These are phyloP conservation scores for Rhagoletis pomonella DNA, from an alignment of 1,140 invertebrate species.

Conservation along the genomic window DNA sequence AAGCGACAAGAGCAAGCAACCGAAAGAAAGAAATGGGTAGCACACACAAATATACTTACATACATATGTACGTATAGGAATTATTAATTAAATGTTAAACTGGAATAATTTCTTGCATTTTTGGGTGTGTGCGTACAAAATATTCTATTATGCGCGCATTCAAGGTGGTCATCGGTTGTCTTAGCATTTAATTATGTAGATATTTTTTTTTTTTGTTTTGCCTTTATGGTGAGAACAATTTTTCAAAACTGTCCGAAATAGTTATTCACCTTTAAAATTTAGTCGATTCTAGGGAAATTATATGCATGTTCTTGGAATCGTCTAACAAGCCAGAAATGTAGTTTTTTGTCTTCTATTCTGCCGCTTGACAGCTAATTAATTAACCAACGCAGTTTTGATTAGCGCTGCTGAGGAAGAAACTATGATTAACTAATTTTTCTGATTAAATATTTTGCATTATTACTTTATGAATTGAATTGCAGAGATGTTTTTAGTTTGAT, in stretches of 20 bases:
- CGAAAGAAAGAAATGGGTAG: background rate
- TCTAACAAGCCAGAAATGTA: background rate
- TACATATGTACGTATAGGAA: background rate
- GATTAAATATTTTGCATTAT: no score
- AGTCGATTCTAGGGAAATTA: background rate
- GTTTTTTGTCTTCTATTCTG: background rate
- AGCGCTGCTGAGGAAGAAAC: no score
- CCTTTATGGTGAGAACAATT: conserved; percentile 13
- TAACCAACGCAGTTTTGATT: background rate
- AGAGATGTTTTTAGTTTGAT: no score
- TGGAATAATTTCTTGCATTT: background rate
- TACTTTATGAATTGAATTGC: no score
- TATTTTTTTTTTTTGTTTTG: background rate
- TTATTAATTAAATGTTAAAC: conserved; percentile 37
- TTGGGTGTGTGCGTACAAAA: background rate
- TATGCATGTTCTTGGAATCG: background rate
- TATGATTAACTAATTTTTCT: no score
- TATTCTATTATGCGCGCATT: conserved; percentile 42
- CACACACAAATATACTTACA: background rate
- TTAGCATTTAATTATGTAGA: no score
- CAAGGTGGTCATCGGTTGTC: background rate
- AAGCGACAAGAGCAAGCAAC: conserved; percentile 14
- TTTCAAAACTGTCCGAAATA: conserved; percentile 20
- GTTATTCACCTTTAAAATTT: background rate
- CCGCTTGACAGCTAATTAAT: conserved; percentile 24